phyloP scores from a whole-genome alignment of 2,113 vertebrate species.

The Glaucidium brasilianum region DNA sequence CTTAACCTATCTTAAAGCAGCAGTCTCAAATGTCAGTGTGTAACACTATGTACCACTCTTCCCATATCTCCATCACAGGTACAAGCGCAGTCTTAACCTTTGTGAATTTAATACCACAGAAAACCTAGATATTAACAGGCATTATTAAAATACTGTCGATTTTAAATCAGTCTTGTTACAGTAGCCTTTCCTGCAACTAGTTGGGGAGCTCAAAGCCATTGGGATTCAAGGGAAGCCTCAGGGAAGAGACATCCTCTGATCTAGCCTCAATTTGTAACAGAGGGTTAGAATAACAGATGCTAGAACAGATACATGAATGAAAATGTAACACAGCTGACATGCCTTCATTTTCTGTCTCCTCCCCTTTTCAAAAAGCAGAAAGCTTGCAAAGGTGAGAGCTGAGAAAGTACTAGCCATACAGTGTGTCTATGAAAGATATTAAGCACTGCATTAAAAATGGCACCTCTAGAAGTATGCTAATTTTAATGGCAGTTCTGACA shows the following conservation, averaged over 20 bases:
- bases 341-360: neutral
- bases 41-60: neutral
- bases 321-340: neutral
- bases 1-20: neutral
- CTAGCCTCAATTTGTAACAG: neutral
- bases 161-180: neutral
- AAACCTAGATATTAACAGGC: neutral
- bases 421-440: neutral
- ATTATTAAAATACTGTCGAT: neutral
- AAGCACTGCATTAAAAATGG: neutral
- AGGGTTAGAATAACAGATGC: neutral
- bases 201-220: neutral
- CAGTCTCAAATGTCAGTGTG: neutral
- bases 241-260: neutral
- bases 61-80: neutral
- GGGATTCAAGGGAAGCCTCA: neutral
- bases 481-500: neutral
- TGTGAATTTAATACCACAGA: neutral
- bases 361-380: neutral
- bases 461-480: neutral
- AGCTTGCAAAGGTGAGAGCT: neutral
- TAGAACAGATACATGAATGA: neutral
- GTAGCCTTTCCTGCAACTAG: neutral
- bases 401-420: neutral
- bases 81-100: neutral